A percentile compares a stretch with the other conserved stretches of the same genome.
Conservation (phyloP, 2,797 vertebrate species). For the Myripristis murdjan region DNA sequence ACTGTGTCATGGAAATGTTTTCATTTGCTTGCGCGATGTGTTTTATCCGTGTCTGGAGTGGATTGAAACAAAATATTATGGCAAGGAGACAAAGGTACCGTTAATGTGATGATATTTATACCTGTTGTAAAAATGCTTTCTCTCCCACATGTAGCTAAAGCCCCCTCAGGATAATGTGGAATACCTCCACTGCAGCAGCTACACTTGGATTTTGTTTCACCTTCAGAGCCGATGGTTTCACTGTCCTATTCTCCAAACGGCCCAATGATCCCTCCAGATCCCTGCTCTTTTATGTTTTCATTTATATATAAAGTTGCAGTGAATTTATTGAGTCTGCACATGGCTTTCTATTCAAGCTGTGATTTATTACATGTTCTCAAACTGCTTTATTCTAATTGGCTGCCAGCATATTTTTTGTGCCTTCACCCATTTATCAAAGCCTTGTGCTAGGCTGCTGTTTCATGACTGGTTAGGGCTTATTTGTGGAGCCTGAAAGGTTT, state of each 20-base stretch:
- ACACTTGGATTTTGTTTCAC: slow-evolving; percentile 55
- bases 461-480: slow-evolving; percentile 14
- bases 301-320: slow-evolving; percentile 73
- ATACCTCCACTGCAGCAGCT: slow-evolving; percentile 49
- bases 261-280: slow-evolving; percentile 30
- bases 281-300: slow-evolving; percentile 57
- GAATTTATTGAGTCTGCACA: slow-evolving; percentile 65
- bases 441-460: slow-evolving; percentile 21
- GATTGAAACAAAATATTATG: slow-evolving; percentile 73
- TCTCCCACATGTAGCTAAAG: slow-evolving; percentile 37
- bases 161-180: slow-evolving; percentile 52
- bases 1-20: slow-evolving; percentile 64
- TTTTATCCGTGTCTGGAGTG: slow-evolving; percentile 58
- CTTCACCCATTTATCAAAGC: slow-evolving; percentile 53
- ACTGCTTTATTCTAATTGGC: slow-evolving; percentile 64
- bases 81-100: slow-evolving; percentile 49
- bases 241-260: slow-evolving; percentile 30
- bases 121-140: slow-evolving; percentile 67
- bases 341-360: slow-evolving; percentile 69
- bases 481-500: slow-evolving; percentile 13
- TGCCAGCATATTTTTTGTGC: slow-evolving; percentile 45
- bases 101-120: slow-evolving; percentile 68
- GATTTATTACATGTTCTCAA: slow-evolving; percentile 68
- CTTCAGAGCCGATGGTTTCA: slow-evolving; percentile 45
- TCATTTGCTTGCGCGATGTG: slow-evolving; percentile 50